phyloP scores from a whole-genome alignment of 2,113 vertebrate genomes.

The Pseudorasbora parva region DNA sequence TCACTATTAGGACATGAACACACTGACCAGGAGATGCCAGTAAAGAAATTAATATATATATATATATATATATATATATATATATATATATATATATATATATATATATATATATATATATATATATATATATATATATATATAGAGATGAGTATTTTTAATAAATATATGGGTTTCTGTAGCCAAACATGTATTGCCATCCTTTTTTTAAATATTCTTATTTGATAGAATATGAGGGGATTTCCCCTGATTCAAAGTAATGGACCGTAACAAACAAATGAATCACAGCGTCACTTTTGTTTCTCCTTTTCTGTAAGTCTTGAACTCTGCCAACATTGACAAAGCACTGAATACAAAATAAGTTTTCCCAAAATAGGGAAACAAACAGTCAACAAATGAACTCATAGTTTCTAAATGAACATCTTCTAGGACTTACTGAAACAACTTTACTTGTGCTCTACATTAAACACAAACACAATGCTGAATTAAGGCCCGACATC shows the following conservation, averaged over 20 bases:
- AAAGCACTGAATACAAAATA: neutral
- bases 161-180: neutral
- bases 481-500: neutral
- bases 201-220: neutral
- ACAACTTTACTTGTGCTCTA: neutral
- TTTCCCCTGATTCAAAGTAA: neutral
- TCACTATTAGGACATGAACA: constrained; percentile 59
- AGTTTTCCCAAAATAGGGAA: constrained; percentile 31
- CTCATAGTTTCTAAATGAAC: neutral
- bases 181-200: neutral
- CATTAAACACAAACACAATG: neutral
- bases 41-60: no score
- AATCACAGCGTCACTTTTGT: neutral
- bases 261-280: neutral
- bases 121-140: neutral
- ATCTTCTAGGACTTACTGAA: neutral
- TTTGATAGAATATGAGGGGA: neutral
- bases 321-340: neutral
- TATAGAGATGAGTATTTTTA: neutral
- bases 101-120: neutral
- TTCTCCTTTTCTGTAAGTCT: constrained; percentile 32
- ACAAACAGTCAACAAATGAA: constrained; percentile 4
- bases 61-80: neutral
- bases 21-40: neutral
- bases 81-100: neutral